phyloP scores from a whole-genome alignment of 1,140 invertebrate species.

The Aporrectodea caliginosa region DNA sequence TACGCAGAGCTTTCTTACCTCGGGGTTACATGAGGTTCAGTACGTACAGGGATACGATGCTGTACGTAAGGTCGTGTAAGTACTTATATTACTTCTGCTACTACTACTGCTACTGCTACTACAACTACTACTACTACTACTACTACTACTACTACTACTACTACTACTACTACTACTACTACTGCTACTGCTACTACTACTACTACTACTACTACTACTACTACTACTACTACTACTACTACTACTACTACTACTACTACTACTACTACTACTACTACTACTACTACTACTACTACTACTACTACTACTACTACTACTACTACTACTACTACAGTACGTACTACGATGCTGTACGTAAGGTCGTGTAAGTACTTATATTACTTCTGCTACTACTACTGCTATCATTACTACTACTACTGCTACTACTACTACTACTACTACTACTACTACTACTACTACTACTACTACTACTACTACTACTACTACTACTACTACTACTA shows the following conservation, averaged over 20 bases:
- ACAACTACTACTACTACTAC: background rate
- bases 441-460: slow-evolving; percentile 26
- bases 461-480: background rate
- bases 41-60: background rate
- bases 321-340: background rate
- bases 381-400: slow-evolving; percentile 17
- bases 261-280: slow-evolving; percentile 26
- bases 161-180: slow-evolving; percentile 2
- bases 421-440: slow-evolving; percentile 29
- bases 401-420: background rate
- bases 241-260: slow-evolving; percentile 28
- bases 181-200: background rate
- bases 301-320: slow-evolving; percentile 23
- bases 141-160: slow-evolving; percentile 3
- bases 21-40: background rate
- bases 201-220: background rate
- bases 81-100: background rate
- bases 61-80: background rate
- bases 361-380: slow-evolving; percentile 24
- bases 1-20: background rate
- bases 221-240: slow-evolving; percentile 32
- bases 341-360: background rate
- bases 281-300: slow-evolving; percentile 28
- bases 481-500: background rate
- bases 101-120: background rate